Conservation (phyloP, 2,888 invertebrate species). For the Aradus depressus region DNA sequence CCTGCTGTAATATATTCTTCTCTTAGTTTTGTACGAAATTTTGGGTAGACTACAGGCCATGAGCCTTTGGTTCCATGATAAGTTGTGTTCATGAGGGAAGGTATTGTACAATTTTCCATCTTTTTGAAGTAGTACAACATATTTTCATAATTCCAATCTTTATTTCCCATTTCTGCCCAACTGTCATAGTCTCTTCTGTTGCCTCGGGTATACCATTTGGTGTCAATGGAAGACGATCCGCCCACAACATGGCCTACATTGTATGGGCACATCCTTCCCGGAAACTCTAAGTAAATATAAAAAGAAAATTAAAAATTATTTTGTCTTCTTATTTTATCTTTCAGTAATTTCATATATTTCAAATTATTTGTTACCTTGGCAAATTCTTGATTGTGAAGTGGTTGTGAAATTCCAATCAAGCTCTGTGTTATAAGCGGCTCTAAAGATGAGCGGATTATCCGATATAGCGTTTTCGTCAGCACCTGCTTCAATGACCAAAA, state of each 20-base stretch:
- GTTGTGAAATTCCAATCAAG: too few species aligned
- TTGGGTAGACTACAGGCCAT: conserved; percentile 25
- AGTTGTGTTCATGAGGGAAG: not conserved
- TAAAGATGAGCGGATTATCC: too few species aligned
- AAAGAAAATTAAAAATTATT: too few species aligned
- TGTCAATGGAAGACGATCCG: conserved; percentile 64
- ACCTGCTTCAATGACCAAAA: too few species aligned
- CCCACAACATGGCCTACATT: conserved; percentile 71
- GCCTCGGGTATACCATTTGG: conserved; percentile 65
- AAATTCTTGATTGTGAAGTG: too few species aligned
- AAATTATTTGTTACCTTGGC: too few species aligned
- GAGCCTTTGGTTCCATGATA: conserved; percentile 6
- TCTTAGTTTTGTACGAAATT: conserved; percentile 28
- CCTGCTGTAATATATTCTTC: conserved; percentile 34
- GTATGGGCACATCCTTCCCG: too few species aligned
- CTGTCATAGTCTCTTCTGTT: conserved; percentile 56
- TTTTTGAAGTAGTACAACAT: conserved; percentile 21
- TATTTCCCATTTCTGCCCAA: conserved; percentile 60
- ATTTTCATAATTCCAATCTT: conserved; percentile 59
- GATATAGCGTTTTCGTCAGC: too few species aligned
- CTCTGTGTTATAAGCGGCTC: too few species aligned
- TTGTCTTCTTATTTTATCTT: too few species aligned
- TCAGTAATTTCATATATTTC: too few species aligned
- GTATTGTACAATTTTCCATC: conserved; percentile 9
- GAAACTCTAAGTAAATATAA: too few species aligned